phyloP scores from a whole-genome alignment of 1,140 invertebrate genomes.

The Gerris buenoi region DNA sequence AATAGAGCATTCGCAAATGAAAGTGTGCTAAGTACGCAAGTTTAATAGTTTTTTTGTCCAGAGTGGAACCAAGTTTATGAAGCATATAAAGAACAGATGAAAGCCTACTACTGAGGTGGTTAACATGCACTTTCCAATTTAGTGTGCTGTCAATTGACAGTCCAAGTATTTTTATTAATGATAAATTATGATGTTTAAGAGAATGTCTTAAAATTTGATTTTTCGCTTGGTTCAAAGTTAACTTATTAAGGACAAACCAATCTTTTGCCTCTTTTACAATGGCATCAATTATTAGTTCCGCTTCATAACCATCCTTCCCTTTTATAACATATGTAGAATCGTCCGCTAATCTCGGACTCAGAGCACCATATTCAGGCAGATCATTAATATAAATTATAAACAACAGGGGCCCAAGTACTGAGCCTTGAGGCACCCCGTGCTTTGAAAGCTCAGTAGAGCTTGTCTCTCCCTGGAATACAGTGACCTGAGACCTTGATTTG shows the following conservation, averaged over 20 bases:
- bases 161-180: neutral
- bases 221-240: neutral
- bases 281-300: neutral
- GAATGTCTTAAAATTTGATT: neutral
- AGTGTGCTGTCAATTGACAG: neutral
- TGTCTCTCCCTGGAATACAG: no score
- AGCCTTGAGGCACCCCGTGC: neutral
- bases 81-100: neutral
- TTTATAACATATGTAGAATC: neutral
- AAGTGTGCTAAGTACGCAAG: neutral
- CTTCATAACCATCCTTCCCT: neutral
- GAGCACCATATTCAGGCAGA: neutral
- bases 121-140: neutral
- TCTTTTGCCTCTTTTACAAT: neutral
- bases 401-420: neutral
- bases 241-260: neutral
- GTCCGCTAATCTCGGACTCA: neutral
- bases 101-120: neutral
- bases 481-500: no score
- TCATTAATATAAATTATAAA: neutral
- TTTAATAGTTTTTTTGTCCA: neutral
- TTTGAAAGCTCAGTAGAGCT: neutral
- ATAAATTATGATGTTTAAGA: neutral
- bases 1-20: neutral
- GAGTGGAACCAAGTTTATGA: neutral